Base-by-base conservation (phyloP, 92 coral and sea anemone genomes). In the Nematostella vectensis region DNA sequence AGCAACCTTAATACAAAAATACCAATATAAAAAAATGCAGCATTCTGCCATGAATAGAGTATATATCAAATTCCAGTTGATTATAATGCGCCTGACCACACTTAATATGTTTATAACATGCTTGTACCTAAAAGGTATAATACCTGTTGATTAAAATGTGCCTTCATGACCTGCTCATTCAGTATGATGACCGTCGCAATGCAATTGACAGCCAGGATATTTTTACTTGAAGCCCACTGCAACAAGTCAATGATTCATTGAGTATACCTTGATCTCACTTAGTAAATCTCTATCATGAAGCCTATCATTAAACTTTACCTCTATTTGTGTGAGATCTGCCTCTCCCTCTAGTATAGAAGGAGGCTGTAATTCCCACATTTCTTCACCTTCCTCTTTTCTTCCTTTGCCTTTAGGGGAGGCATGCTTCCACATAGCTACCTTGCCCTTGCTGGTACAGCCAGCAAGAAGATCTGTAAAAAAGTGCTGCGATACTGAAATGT, bases 111-210 rank as follows among this genome's bases (percentile, higher is more conserved):
- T n/a, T n/a, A n/a, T n/a, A n/a, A n/a, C n/a, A n/a, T n/a, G n/a
- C n/a, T n/a, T n/a, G n/a, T n/a, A n/a, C n/a, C n/a, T n/a, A n/a
- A n/a, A n/a, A n/a, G n/a, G n/a, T n/a, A n/a, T n/a, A n/a, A n/a
- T 62, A 82, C 98, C 82, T 80, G 69, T 10, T 53, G 42, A 42
- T 87, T 91, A 63, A 77, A 86, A 61, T 91, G 98, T 19, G 89
- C 87, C 58, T 86, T 91, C 98, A 91, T 91, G 10, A 91, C 88
- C 62, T 91, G 98, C 67, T 91, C 98, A 57, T 82, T 91, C 24
- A 91, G 69, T 30, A 91, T 91, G 25, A 80, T 81, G 18, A 91
- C 98, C 31, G 93, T 87, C 58, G 93, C 79, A 19, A 72, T 72
- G 60, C 86, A 75, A 51, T 87, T 91, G 25, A 83, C 98, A 8